Percentiles rank a stretch among this genome's conserved stretches.
Evolutionary conservation across 2,888 invertebrate species (phyloP).

Genomic region (Sphecodes monilicornis): DNA sequence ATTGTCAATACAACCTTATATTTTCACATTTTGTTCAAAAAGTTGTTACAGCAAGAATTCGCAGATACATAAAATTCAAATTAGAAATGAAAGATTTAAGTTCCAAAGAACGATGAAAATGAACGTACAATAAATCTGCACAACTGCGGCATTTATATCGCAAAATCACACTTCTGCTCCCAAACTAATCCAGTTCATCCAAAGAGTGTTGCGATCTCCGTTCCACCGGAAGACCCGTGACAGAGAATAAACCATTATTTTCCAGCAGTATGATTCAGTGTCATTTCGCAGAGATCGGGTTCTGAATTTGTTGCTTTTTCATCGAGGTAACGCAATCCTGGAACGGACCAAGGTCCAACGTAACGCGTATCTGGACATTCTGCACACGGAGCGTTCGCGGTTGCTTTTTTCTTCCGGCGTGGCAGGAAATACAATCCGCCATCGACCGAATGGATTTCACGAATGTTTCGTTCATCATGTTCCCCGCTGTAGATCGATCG

Average conservation of each 20-base stretch:
- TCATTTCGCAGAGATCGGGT: neutral
- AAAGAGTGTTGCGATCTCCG: neutral
- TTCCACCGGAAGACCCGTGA: neutral
- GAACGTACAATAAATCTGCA: neutral
- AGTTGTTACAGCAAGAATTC: neutral
- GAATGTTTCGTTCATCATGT: neutral
- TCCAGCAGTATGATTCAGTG: neutral
- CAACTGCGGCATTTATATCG: neutral
- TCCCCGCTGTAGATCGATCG: neutral
- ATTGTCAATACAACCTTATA: neutral
- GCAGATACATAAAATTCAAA: too few species aligned
- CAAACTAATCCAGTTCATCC: neutral
- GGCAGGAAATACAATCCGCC: neutral
- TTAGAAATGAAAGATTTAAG: neutral
- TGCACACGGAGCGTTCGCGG: neutral
- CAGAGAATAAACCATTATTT: neutral
- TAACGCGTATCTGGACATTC: neutral
- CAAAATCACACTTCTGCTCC: neutral
- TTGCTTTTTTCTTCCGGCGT: neutral
- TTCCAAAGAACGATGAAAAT: too few species aligned
- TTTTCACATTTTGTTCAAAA: neutral
- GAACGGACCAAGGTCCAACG: neutral
- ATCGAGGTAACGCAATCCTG: slow-evolving; percentile 24
- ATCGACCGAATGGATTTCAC: neutral
- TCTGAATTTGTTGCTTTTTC: slow-evolving; percentile 21